Base-by-base conservation (phyloP, 2,888 invertebrate species). In the Tanypteryx hageni region DNA sequence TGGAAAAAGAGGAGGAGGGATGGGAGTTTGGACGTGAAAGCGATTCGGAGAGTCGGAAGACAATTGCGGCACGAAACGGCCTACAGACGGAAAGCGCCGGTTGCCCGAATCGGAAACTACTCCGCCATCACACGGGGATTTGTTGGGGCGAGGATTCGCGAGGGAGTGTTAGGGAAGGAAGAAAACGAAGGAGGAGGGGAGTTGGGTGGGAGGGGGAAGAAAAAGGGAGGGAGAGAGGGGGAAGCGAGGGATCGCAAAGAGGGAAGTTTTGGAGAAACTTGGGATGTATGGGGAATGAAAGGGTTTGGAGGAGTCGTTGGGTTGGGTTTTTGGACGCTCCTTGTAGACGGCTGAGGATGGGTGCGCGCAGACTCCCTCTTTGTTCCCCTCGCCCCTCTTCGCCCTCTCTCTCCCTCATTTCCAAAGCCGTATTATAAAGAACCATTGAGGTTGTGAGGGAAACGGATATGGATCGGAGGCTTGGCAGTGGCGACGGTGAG, bases 61-160 rank as follows among this genome's bases (percentile, higher is more conserved):
- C 85, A 85, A 85, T 85, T 85, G 85, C 58, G 59, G 59, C 27
- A 58, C 85, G 58, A 58, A 85, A 85, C 86, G 86, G 86, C 86
- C 58, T 58, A 27, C 27, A 27, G 59, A 86, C 31, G 86, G 59
- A 27, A 22, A 85, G 27, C 59, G 31, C 58, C 56, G 22, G 22
- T 22, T 57, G 3, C 85, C 59, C 61, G 76, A 76, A 76, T 76
- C 76, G 27, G 27, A 76, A 76, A 76, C 76, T 76, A 27, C 76
- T 76, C 22, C 76, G 27, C 27, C 76, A 76, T 27, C 27, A 27
- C 76, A 76, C 27, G 76, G 76, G 76, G 27, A 76, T 57, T 86
- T 31, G 22, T 22, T 27, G 86, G 86, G 82, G 82, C 82, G 82
- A 44, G 82, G 82, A 82, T 82, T 31, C 31, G 85, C 16, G 16